Percentiles rank a stretch among this genome's conserved stretches.
phyloP scores from a whole-genome alignment of 2,113 vertebrate species.

The Grus americana region DNA sequence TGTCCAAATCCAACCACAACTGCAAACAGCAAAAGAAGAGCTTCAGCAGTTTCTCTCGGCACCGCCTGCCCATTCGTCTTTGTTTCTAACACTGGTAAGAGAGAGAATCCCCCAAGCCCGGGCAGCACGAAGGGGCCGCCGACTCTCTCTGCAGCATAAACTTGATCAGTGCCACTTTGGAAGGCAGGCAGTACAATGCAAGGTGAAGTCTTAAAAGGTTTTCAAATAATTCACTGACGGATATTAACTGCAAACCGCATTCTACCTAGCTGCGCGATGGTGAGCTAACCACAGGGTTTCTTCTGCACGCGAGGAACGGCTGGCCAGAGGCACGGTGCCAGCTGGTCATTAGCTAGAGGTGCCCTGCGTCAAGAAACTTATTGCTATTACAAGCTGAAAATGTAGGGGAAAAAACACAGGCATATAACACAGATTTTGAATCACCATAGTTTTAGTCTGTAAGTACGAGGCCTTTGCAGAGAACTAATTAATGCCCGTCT shows the following conservation, averaged over 20 bases:
- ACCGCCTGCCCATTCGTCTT: not conserved
- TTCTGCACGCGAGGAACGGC: not conserved
- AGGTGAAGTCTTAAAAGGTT: not conserved
- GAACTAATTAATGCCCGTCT: constrained; percentile 40
- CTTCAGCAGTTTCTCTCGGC: not conserved
- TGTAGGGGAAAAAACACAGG: not conserved
- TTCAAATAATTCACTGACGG: not conserved
- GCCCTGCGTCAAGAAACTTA: constrained; percentile 41
- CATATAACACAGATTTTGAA: not conserved
- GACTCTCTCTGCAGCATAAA: not conserved
- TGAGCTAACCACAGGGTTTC: not conserved
- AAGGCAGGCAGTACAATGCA: not conserved
- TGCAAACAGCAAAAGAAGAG: not conserved
- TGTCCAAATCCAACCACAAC: not conserved
- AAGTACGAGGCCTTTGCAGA: constrained; percentile 16
- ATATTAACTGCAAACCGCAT: not conserved
- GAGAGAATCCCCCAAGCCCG: not conserved
- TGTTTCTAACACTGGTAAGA: not conserved
- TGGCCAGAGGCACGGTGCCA: not conserved
- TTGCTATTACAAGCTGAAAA: constrained; percentile 54
- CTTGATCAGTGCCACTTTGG: not conserved
- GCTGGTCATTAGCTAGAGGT: not conserved
- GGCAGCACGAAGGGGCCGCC: not conserved
- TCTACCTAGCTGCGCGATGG: not conserved
- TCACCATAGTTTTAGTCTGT: not conserved